Conservation (phyloP, 2,888 invertebrate genomes). For the Lepetodrilus schrolli region DNA sequence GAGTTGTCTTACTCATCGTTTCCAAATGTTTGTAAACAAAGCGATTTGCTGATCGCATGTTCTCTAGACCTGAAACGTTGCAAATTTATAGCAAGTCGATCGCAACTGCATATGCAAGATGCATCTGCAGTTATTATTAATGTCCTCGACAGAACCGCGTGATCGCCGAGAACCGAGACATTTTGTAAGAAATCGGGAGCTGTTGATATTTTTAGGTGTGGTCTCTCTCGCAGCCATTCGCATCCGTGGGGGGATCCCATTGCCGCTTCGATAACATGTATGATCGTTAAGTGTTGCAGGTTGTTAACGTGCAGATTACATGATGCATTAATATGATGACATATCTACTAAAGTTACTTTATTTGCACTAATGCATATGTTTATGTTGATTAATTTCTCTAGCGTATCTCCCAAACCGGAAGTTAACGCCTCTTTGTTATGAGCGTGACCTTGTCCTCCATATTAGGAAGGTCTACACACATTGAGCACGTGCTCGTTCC, state of each 20-base stretch:
- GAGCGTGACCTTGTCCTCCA: conserved; percentile 32
- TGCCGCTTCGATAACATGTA: not conserved
- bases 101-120: too few relatives aligned
- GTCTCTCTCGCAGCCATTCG: too few relatives aligned
- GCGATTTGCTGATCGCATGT: not conserved
- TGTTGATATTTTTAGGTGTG: too few relatives aligned
- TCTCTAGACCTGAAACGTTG: too few relatives aligned
- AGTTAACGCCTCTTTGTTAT: conserved; percentile 27
- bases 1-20: too few relatives aligned
- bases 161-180: too few relatives aligned
- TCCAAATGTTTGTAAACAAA: not conserved
- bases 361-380: not conserved
- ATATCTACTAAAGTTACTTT: not conserved
- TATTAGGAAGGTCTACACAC: conserved; percentile 36
- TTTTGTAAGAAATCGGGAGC: too few relatives aligned
- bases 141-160: too few relatives aligned
- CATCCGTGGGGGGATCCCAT: too few relatives aligned
- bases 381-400: conserved; percentile 15
- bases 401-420: not conserved
- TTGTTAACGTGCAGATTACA: not conserved
- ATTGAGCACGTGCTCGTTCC: conserved; percentile 10
- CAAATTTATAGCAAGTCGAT: too few relatives aligned
- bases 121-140: too few relatives aligned
- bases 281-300: not conserved
- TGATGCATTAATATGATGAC: not conserved